Evolutionary conservation across 2,113 vertebrate species (phyloP).

Genomic region (Tragelaphus scriptus): DNA sequence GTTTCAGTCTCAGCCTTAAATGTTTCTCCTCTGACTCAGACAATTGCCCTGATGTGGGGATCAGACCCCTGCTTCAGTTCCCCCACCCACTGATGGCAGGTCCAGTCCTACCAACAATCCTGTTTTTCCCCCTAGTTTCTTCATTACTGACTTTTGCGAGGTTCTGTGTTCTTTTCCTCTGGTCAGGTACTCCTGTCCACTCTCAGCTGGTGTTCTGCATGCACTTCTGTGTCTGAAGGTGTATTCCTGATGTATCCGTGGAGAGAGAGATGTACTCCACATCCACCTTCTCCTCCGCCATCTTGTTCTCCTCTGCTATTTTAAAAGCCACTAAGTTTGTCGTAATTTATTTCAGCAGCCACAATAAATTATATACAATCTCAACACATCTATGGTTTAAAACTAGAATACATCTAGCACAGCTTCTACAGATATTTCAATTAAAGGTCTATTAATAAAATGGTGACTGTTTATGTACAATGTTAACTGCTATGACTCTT

Average conservation of each 20-base stretch:
- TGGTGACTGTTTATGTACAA: neutral
- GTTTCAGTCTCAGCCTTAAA: neutral
- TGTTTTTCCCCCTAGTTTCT: neutral
- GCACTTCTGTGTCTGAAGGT: neutral
- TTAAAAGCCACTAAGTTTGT: neutral
- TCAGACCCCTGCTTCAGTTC: neutral
- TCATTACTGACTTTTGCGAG: neutral
- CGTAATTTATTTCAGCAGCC: neutral
- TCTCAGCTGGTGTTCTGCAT: neutral
- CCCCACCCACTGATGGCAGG: rapidly evolving
- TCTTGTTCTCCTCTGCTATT: neutral
- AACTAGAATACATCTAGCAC: neutral
- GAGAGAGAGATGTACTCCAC: neutral
- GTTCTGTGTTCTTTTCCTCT: neutral
- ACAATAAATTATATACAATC: neutral
- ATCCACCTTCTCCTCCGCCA: neutral
- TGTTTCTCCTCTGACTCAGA: neutral
- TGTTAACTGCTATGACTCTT: neutral
- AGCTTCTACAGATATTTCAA: neutral
- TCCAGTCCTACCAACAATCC: neutral
- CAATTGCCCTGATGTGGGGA: rapidly evolving
- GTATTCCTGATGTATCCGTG: neutral
- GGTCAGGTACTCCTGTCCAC: neutral
- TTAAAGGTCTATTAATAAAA: neutral
- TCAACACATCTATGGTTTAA: neutral